Percentiles rank a stretch among this genome's conserved stretches.
phyloP scores from a whole-genome alignment of 2,888 invertebrate species.

The Ernsta delagoae region DNA sequence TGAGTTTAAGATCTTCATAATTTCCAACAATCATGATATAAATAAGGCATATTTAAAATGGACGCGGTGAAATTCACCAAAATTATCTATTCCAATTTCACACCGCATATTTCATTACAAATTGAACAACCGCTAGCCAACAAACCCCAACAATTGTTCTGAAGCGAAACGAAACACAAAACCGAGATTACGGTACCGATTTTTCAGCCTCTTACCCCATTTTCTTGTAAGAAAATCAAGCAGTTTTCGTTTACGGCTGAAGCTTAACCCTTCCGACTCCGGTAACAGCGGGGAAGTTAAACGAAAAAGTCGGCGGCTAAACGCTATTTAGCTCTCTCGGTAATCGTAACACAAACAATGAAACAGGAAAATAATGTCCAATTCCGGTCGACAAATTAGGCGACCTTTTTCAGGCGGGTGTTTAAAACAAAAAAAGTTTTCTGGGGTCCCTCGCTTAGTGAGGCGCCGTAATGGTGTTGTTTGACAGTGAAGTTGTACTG shows the following conservation, averaged over 20 bases:
- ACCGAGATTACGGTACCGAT: constrained; percentile 40
- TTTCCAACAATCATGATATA: background rate
- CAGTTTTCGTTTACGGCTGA: constrained; percentile 67
- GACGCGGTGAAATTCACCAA: background rate
- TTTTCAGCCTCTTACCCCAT: constrained; percentile 45
- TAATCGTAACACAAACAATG: constrained; percentile 82
- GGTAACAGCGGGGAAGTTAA: constrained; percentile 71
- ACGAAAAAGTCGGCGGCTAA: constrained; percentile 75
- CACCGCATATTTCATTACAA: constrained; percentile 11
- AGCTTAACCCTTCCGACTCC: constrained; percentile 74
- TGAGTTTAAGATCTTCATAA: too few species aligned
- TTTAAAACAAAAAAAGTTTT: constrained; percentile 68
- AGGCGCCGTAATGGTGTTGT: constrained; percentile 30
- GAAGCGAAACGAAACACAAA: constrained; percentile 24
- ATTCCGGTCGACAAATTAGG: constrained; percentile 81
- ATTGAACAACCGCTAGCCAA: constrained; percentile 10
- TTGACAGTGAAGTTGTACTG: constrained; percentile 22
- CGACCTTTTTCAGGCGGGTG: constrained; percentile 73
- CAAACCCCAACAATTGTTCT: constrained; percentile 25
- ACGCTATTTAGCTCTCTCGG: constrained; percentile 79
- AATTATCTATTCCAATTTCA: constrained; percentile 8
- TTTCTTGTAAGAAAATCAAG: constrained; percentile 56
- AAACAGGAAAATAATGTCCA: constrained; percentile 76
- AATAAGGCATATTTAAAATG: background rate
- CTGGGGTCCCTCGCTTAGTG: constrained; percentile 40